phyloP scores from a whole-genome alignment of 1,140 invertebrate genomes.

The Metopolophium dirhodum region DNA sequence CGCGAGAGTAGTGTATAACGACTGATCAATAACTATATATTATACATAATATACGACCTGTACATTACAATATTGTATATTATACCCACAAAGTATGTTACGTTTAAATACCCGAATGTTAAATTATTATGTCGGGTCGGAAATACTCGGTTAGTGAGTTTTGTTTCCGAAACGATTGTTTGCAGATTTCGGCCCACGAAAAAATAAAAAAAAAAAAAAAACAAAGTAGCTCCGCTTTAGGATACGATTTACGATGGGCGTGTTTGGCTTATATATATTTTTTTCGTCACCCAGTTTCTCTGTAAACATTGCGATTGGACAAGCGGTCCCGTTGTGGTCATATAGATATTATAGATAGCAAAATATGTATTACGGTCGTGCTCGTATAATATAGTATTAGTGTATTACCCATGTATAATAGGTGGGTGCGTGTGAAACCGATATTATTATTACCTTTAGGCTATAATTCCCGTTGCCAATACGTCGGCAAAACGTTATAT shows the following conservation, averaged over 20 bases:
- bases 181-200: not conserved
- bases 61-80: not conserved
- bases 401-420: not conserved
- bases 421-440: not conserved
- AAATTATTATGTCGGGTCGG: not conserved
- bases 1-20: not conserved
- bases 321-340: not conserved
- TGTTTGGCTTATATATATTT: not conserved
- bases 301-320: not conserved
- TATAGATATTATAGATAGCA: not conserved
- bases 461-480: not conserved
- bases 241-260: not conserved
- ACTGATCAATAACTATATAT: not conserved
- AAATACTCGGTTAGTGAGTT: not conserved
- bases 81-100: not conserved
- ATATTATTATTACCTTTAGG: not conserved
- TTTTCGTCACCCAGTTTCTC: constrained; percentile 10
- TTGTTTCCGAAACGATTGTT: not conserved
- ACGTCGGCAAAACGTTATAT: not conserved
- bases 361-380: not conserved
- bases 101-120: not conserved
- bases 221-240: not conserved
- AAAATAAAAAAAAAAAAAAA: not conserved
- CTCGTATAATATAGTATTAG: not conserved
- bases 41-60: not conserved